phyloP scores from a whole-genome alignment of 1,140 invertebrate species.

The Drosophila orosa region DNA sequence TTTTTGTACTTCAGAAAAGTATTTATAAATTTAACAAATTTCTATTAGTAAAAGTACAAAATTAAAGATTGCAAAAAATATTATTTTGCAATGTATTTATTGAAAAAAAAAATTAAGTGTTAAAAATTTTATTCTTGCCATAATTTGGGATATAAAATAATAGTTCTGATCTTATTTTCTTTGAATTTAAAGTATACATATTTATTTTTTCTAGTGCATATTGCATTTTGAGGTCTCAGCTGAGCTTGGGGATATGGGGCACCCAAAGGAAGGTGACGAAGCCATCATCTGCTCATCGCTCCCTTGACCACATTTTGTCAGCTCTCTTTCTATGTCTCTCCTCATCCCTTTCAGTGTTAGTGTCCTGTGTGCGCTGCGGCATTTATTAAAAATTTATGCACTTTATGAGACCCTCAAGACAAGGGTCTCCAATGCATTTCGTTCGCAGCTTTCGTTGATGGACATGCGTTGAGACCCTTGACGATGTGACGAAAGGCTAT shows the following conservation, averaged over 20 bases:
- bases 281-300: slow-evolving; percentile 27
- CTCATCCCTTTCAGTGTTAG: slow-evolving; percentile 3
- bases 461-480: slow-evolving; percentile 34
- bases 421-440: slow-evolving; percentile 39
- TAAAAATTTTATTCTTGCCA: too few species aligned
- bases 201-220: neutral
- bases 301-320: slow-evolving; percentile 61
- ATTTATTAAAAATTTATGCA: slow-evolving; percentile 79
- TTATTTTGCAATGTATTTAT: too few species aligned
- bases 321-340: neutral
- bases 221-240: neutral
- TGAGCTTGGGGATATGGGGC: slow-evolving; percentile 4
- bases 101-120: too few species aligned
- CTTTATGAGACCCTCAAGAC: slow-evolving; percentile 56
- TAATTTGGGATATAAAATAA: too few species aligned
- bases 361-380: slow-evolving; percentile 27
- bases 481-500: slow-evolving; percentile 60
- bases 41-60: too few species aligned
- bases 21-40: too few species aligned
- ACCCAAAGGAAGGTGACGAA: slow-evolving; percentile 25
- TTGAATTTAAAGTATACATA: fast-evolving
- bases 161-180: fast-evolving
- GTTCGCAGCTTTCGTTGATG: slow-evolving; percentile 33
- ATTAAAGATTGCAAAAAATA: too few species aligned
- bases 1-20: too few species aligned